These are phyloP conservation scores for Ariolimax columbianus DNA, from an alignment of 2,888 invertebrate genomes.

Conservation along the genomic window DNA sequence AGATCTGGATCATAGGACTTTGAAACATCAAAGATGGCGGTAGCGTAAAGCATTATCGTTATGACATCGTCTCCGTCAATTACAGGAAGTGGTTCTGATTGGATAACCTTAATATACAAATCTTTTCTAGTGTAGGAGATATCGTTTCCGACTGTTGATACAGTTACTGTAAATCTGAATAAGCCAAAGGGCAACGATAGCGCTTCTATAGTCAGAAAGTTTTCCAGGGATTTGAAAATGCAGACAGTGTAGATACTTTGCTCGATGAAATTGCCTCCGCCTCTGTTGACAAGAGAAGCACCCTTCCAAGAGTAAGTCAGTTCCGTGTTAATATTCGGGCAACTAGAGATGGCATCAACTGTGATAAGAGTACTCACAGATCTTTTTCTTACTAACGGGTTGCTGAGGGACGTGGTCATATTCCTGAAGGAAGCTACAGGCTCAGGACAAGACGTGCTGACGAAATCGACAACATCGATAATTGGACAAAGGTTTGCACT, in stretches of 20 bases:
- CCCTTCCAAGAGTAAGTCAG: conserved; percentile 67
- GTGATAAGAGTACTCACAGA: conserved; percentile 65
- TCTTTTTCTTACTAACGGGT: conserved; percentile 58
- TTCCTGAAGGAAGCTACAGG: conserved; percentile 44
- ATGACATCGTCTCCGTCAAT: conserved; percentile 63
- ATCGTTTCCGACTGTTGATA: conserved; percentile 63
- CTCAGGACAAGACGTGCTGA: conserved; percentile 41
- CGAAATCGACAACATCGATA: conserved; percentile 60
- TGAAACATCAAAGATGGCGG: conserved; percentile 65
- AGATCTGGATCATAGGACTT: conserved; percentile 70
- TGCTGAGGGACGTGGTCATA: conserved; percentile 1
- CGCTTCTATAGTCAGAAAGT: conserved; percentile 60
- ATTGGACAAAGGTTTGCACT: conserved; percentile 69
- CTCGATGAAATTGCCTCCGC: conserved; percentile 44
- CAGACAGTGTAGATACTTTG: conserved; percentile 64
- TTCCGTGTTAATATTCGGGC: conserved; percentile 51
- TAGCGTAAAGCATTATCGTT: conserved; percentile 65
- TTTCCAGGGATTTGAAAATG: conserved; percentile 56
- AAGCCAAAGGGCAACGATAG: conserved; percentile 66
- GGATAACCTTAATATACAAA: conserved; percentile 61
- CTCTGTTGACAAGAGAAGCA: not conserved
- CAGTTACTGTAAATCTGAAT: conserved; percentile 69
- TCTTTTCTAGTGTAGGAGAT: conserved; percentile 56
- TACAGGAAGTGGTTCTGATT: conserved; percentile 66
- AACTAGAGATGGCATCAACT: conserved; percentile 57